Evolutionary conservation across 2,113 vertebrate species (phyloP).

Genomic region (Mobula birostris): DNA sequence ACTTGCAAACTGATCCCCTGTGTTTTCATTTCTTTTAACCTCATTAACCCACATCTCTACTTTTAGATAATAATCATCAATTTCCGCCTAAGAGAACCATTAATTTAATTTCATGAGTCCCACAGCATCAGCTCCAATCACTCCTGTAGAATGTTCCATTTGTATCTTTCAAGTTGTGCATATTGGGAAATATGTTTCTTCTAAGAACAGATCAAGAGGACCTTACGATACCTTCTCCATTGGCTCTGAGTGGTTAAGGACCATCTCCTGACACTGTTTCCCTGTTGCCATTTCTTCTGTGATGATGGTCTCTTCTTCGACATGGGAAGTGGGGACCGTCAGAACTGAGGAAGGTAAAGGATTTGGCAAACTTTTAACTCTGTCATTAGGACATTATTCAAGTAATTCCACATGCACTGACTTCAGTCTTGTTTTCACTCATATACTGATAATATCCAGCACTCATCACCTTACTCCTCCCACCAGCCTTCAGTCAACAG

Average conservation of each 20-base stretch:
- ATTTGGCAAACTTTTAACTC: neutral
- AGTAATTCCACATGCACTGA: neutral
- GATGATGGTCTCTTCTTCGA: slow-evolving; percentile 63
- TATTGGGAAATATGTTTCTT: neutral
- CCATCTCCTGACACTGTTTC: slow-evolving; percentile 58
- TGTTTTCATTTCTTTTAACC: neutral
- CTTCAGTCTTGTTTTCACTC: neutral
- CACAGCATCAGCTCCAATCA: neutral
- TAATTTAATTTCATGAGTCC: neutral
- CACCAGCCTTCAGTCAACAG: neutral
- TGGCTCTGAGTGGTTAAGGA: slow-evolving; percentile 47
- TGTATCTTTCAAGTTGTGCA: neutral
- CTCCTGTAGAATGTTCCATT: neutral
- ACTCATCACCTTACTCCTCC: neutral
- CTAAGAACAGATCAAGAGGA: neutral
- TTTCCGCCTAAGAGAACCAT: neutral
- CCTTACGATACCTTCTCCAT: slow-evolving; percentile 55
- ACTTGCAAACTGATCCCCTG: neutral
- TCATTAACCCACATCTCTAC: neutral
- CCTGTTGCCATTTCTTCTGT: slow-evolving; percentile 59
- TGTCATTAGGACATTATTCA: neutral
- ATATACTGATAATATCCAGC: too few relatives aligned
- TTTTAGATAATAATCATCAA: neutral
- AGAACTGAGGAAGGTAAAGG: slow-evolving; percentile 57
- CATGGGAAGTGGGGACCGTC: slow-evolving; percentile 68